These are phyloP conservation scores for Thermophis baileyi DNA, from an alignment of 2,113 vertebrate genomes.

Conservation along the genomic window DNA sequence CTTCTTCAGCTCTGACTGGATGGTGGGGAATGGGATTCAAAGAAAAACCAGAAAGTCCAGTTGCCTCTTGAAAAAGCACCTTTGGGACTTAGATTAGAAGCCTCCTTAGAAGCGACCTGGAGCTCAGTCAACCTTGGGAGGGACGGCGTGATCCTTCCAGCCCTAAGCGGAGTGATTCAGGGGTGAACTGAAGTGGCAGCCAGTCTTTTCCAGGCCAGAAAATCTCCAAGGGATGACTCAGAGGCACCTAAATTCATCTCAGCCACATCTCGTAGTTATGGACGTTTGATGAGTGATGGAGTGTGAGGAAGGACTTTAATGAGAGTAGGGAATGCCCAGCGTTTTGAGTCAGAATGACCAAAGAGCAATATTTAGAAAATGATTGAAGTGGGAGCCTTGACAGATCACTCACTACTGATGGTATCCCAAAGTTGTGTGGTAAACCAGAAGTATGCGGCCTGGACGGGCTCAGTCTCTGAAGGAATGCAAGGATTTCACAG, in stretches of 20 bases:
- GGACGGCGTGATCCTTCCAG: background rate
- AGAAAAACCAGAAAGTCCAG: too few species aligned
- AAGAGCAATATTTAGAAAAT: conserved; percentile 22
- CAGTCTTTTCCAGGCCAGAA: conserved; percentile 30
- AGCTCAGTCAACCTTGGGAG: background rate
- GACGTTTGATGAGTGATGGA: conserved; percentile 24
- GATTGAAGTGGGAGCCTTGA: conserved; percentile 53
- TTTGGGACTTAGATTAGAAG: too few species aligned
- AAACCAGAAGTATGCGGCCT: conserved; percentile 54
- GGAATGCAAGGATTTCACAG: conserved; percentile 47
- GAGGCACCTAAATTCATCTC: conserved; percentile 47
- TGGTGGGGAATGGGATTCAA: too few species aligned
- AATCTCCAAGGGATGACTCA: conserved; percentile 45
- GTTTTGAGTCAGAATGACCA: conserved; percentile 46
- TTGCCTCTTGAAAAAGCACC: too few species aligned
- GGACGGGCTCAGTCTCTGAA: conserved; percentile 44
- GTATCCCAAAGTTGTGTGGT: conserved; percentile 55
- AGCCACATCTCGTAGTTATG: conserved; percentile 39
- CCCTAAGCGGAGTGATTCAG: conserved; percentile 21
- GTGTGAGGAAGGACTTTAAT: conserved; percentile 19
- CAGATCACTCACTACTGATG: conserved; percentile 39
- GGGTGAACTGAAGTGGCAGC: conserved; percentile 31
- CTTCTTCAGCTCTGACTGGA: too few species aligned
- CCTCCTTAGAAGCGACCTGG: background rate
- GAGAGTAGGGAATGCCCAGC: conserved; percentile 20